A percentile compares a stretch with the other conserved stretches of the same genome.
phyloP scores from a whole-genome alignment of 2,888 invertebrate genomes.

The Hirtodrosophila histrioides region DNA sequence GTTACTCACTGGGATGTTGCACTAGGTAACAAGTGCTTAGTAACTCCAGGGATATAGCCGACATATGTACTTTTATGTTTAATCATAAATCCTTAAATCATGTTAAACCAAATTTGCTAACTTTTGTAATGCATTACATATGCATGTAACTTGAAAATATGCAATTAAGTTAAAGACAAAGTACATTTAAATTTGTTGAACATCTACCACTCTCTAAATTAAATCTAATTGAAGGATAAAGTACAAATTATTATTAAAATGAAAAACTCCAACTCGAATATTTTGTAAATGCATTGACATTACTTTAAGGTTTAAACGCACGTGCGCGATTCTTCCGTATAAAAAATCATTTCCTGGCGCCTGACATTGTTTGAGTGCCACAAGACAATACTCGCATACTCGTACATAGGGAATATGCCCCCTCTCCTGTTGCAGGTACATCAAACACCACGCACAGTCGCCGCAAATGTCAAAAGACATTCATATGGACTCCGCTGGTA shows the following conservation, averaged over 20 bases:
- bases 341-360: slow-evolving; percentile 31
- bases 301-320: not conserved
- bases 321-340: not conserved
- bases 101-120: too few relatives aligned
- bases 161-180: too few relatives aligned
- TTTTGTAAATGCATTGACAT: not conserved
- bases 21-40: not conserved
- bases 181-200: too few relatives aligned
- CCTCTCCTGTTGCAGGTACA: slow-evolving; percentile 23
- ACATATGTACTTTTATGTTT: too few relatives aligned
- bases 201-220: too few relatives aligned
- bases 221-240: too few relatives aligned
- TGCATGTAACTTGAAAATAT: too few relatives aligned
- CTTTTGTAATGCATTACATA: too few relatives aligned
- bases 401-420: slow-evolving; percentile 23
- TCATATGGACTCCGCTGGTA: slow-evolving; percentile 22
- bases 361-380: slow-evolving; percentile 23
- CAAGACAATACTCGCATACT: slow-evolving; percentile 35
- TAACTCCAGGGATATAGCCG: too few relatives aligned
- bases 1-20: not conserved
- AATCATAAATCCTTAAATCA: too few relatives aligned
- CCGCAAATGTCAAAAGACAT: slow-evolving; percentile 21
- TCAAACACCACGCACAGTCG: slow-evolving; percentile 39
- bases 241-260: too few relatives aligned
- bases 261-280: not conserved